These are phyloP conservation scores for Eurosta solidaginis DNA, from an alignment of 1,140 invertebrate species.

Conservation along the genomic window DNA sequence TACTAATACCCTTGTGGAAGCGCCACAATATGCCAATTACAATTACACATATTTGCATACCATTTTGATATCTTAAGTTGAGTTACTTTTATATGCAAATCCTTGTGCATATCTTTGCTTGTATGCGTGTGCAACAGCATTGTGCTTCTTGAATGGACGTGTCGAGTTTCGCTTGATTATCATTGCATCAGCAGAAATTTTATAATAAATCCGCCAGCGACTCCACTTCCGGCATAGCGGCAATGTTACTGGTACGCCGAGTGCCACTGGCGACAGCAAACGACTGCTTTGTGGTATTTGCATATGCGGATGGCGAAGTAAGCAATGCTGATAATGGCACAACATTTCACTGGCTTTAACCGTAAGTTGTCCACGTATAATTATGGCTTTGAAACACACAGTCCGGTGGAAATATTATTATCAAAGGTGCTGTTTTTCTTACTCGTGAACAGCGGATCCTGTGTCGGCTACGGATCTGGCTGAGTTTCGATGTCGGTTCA, in stretches of 20 bases:
- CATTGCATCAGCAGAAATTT: slow-evolving; percentile 18
- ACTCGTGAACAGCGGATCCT: too few relatives aligned
- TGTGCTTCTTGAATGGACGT: background rate
- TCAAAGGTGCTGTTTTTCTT: too few relatives aligned
- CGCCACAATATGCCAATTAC: background rate
- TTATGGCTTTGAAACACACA: background rate
- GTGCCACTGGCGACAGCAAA: background rate
- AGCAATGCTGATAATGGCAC: background rate
- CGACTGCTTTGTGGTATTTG: too few relatives aligned
- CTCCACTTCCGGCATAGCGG: slow-evolving; percentile 3
- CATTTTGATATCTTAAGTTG: background rate
- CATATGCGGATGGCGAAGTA: background rate
- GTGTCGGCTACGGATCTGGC: too few relatives aligned
- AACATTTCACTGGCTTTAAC: background rate
- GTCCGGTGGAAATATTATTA: too few relatives aligned
- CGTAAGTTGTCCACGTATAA: background rate
- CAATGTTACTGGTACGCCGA: too few relatives aligned
- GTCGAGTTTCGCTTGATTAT: background rate
- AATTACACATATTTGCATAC: slow-evolving; percentile 11
- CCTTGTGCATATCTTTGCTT: too few relatives aligned
- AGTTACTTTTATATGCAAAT: background rate
- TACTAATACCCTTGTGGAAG: background rate
- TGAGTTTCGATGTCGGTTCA: too few relatives aligned
- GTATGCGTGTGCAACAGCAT: background rate
- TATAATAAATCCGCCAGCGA: slow-evolving; percentile 13